Base-by-base conservation (phyloP, 2,797 vertebrate genomes). In the Sphenopsis melanotis region DNA sequence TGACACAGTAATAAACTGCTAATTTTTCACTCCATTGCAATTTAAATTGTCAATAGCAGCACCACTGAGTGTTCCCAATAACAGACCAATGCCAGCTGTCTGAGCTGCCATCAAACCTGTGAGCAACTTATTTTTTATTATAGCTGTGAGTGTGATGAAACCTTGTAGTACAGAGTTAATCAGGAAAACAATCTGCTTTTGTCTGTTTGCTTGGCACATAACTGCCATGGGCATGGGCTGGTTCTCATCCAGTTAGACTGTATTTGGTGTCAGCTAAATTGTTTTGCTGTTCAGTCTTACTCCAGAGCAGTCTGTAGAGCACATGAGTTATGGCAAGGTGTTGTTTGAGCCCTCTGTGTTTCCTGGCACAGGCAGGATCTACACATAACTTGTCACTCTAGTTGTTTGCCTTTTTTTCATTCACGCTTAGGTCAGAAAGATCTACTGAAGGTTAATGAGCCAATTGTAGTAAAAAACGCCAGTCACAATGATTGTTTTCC, bases 391-490 rank as follows among this genome's bases (percentile, higher is more conserved):
- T 26, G 8, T 50, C 17, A 6, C 24, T 90, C 37, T 3, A 4
- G 36, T 27, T 84, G 36, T 69, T 89, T 83, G 49, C 11, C 24
- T 80, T 63, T 44, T 63, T 59, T 53, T 59, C 55, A 72, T 93
- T 75, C 60, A 32, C 3, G 2, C 18, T 82, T 68, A 91, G 95
- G 93, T 95, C 91, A 96, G 93, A 94, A 93, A 92, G 36, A 92
- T 72, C 49, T 93, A 22, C 65, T 95, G 95, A 87, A 46, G 88
- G 77, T 91, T 97, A 97, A 97, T 91, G 83, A 97, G 49, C 53
- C 94, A 94, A 69, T 90, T 95, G 94, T 85, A 95, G 72, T 90
- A 92, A 78, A 83, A 96, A 53, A 70, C 79, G 94, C 41, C 75
- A 63, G 34, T 80, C 89, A 94, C 78, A 83, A 83, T 65, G 53